phyloP scores from a whole-genome alignment of 2,113 vertebrate genomes.

The Vanacampus margaritifer region DNA sequence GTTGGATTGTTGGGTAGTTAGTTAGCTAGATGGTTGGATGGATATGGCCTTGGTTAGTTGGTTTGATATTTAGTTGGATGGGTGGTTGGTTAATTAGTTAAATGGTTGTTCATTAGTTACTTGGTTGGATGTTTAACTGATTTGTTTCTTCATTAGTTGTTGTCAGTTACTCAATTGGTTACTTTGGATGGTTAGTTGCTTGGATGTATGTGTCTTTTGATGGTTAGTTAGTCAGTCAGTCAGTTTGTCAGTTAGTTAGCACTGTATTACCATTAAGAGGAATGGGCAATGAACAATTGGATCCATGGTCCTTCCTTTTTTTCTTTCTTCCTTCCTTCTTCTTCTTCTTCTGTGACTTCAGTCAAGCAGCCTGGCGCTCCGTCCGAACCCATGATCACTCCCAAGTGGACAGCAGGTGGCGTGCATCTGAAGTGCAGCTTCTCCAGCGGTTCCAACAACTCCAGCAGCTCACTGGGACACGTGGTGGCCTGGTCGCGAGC shows the following conservation, averaged over 20 bases:
- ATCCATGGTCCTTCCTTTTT: background rate
- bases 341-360: conserved; percentile 11
- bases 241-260: background rate
- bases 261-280: background rate
- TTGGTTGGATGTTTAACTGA: no score
- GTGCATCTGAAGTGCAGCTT: conserved; percentile 82
- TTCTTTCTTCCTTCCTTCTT: background rate
- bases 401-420: conserved; percentile 64
- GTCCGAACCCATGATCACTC: conserved; percentile 63
- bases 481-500: conserved; percentile 81
- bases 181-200: no score
- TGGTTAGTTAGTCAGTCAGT: no score
- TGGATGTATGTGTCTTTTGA: no score
- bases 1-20: no score
- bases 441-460: conserved; percentile 35
- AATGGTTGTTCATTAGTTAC: no score
- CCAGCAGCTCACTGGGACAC: conserved; percentile 77
- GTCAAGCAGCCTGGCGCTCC: conserved; percentile 63
- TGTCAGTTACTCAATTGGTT: no score
- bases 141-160: no score
- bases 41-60: no score
- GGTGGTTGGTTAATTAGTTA: no score
- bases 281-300: background rate
- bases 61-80: no score
- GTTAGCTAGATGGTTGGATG: no score